Percentiles rank a stretch among this genome's conserved stretches.
Conservation (phyloP, 2,888 invertebrate species). For the Epsilonema sp. region DNA sequence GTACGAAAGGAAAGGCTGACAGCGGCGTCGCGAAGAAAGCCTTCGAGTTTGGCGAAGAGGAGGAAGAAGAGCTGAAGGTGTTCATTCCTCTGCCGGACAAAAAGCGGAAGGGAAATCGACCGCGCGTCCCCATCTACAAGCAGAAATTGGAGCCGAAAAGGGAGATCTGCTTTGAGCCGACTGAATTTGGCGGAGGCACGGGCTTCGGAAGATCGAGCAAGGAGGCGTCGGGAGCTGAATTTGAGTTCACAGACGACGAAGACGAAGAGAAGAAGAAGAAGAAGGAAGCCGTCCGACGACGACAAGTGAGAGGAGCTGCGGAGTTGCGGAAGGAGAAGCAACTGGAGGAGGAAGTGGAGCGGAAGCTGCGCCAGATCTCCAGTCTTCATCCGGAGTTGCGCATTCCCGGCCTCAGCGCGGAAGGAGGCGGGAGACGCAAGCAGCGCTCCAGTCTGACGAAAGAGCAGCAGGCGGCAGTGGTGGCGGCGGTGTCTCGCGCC, state of each 20-base stretch:
- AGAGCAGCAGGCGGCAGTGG: not conserved
- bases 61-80: not conserved
- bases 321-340: not conserved
- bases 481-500: not conserved
- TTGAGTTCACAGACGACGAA: too few relatives aligned
- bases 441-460: too few relatives aligned
- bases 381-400: slow-evolving; percentile 2
- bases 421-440: too few relatives aligned
- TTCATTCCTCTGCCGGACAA: not conserved
- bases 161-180: too few relatives aligned
- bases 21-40: not conserved
- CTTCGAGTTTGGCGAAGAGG: not conserved
- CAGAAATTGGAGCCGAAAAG: not conserved
- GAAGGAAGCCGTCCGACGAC: too few relatives aligned
- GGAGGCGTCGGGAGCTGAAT: too few relatives aligned
- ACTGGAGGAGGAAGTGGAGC: slow-evolving; percentile 1
- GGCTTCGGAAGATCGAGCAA: too few relatives aligned
- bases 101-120: not conserved
- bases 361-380: slow-evolving; percentile 2
- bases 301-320: too few relatives aligned
- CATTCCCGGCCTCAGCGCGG: too few relatives aligned
- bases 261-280: too few relatives aligned
- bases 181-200: too few relatives aligned
- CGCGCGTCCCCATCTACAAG: slow-evolving; percentile 1
- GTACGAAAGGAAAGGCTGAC: not conserved